phyloP scores from a whole-genome alignment of 2,797 vertebrate species.

The Neostethus bicornis region DNA sequence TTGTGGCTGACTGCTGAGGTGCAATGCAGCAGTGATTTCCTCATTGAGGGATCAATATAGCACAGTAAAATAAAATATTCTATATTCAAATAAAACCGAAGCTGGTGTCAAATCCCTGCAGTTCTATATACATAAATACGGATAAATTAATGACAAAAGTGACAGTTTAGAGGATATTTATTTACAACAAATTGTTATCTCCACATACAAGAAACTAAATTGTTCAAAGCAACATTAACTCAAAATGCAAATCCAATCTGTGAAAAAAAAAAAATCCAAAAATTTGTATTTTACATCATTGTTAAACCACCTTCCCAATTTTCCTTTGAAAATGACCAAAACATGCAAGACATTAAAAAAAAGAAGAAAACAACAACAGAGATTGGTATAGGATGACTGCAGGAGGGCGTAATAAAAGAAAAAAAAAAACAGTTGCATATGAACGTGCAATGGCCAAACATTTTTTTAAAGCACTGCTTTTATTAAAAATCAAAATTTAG shows the following conservation, averaged over 20 bases:
- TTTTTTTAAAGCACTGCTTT: no score
- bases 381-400: conserved; percentile 68
- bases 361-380: conserved; percentile 4
- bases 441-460: no score
- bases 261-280: conserved; percentile 48
- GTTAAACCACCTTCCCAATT: conserved; percentile 25
- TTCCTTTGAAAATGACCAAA: conserved; percentile 69
- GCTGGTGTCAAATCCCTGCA: conserved; percentile 1
- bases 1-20: no score
- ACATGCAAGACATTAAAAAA: conserved; percentile 77
- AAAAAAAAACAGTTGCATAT: conserved; percentile 26
- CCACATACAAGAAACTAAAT: conserved; percentile 63
- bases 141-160: conserved; percentile 56
- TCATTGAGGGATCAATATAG: no score
- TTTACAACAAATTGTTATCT: conserved; percentile 81
- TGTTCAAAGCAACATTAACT: conserved; percentile 60
- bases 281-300: conserved; percentile 62
- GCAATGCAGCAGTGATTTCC: no score
- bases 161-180: conserved; percentile 75
- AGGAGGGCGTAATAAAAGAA: conserved; percentile 50
- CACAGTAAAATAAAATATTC: no score
- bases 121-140: not conserved
- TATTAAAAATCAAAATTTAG: no score
- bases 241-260: conserved; percentile 62
- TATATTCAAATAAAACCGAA: no score